Base-by-base conservation (phyloP, 2,113 vertebrate species). In the Ceuthmochares aereus region DNA sequence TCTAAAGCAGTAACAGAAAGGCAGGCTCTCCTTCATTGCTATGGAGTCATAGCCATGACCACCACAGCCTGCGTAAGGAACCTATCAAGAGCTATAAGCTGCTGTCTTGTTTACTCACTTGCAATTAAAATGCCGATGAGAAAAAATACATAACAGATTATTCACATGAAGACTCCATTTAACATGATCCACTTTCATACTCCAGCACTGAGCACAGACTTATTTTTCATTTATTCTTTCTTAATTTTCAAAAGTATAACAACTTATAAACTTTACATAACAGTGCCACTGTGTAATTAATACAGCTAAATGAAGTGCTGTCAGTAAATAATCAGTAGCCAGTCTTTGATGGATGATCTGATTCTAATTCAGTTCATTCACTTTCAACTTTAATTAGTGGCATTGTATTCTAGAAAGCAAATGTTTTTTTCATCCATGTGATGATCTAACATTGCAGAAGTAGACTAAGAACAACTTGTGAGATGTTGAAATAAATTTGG, bases 341-440 rank as follows among this genome's bases (percentile, higher is more conserved):
- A 81, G 83, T 45, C 79, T 83, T 86, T 94, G 91, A 96, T 76
- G 78, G 91, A 96, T 95, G 77, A 96, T 34, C 94, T 89, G 84
- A 93, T 94, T 94, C 82, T 95, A 94, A 96, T 95, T 92, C 84
- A 95, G 59, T 59, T 77, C 78, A 59, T 85, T 93, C 89, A 87
- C 84, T 97, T 95, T 95, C 93, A 94, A 60, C 56, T 93, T 91
- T 95, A 92, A 96, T 95, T 84, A 95, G 82, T 56, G 74, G 87
- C 80, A 95, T 60, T 94, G 74, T 93, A 91, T 87, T 97, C 77
- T 77, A 89, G 67, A 91, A 87, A 89, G 83, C 69, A 87, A 96
- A 81, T 4, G 20, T 64, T 77, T 77, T 56, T 55, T 93, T 93
- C 74, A 93, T 49, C 84, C 63, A 77, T 74, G 68, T 85, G 87